These are phyloP conservation scores for Acrocephalus arundinaceus DNA, from an alignment of 2,113 vertebrate genomes.

Conservation along the genomic window DNA sequence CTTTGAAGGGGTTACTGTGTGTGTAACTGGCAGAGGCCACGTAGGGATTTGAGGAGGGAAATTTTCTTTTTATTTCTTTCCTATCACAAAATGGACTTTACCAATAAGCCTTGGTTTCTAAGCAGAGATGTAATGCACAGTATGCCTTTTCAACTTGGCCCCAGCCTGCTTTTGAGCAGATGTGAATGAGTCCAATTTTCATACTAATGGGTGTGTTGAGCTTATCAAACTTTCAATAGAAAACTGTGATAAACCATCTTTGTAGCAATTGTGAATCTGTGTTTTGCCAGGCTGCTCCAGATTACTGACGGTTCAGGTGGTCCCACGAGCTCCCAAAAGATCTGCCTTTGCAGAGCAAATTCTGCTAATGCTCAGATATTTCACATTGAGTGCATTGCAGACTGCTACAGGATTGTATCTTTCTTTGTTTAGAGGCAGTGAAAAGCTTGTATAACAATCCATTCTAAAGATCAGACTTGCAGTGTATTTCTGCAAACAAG, in stretches of 20 bases:
- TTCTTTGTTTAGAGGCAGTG: not conserved
- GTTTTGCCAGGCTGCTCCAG: not conserved
- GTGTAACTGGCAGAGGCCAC: not conserved
- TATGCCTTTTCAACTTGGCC: not conserved
- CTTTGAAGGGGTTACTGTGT: not conserved
- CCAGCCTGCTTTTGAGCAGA: not conserved
- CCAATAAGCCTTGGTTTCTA: not conserved
- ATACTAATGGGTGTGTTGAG: not conserved
- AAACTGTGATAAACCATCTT: not conserved
- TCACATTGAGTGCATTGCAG: not conserved
- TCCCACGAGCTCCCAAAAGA: not conserved
- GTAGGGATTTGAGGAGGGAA: not conserved
- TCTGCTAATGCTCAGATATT: not conserved
- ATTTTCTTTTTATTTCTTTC: not conserved
- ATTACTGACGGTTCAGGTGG: not conserved
- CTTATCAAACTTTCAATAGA: constrained; percentile 8
- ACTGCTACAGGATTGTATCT: not conserved
- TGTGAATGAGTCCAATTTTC: constrained; percentile 2
- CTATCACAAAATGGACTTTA: not conserved
- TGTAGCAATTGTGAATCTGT: not conserved
- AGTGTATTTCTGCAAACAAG: not conserved
- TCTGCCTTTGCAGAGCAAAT: not conserved
- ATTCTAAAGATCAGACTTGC: not conserved
- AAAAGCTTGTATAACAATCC: not conserved
- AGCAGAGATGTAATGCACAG: not conserved